A percentile compares a stretch with the other conserved stretches of the same genome.
Evolutionary conservation across 2,113 vertebrate genomes (phyloP).

Genomic region (Rhinolophus sinicus): DNA sequence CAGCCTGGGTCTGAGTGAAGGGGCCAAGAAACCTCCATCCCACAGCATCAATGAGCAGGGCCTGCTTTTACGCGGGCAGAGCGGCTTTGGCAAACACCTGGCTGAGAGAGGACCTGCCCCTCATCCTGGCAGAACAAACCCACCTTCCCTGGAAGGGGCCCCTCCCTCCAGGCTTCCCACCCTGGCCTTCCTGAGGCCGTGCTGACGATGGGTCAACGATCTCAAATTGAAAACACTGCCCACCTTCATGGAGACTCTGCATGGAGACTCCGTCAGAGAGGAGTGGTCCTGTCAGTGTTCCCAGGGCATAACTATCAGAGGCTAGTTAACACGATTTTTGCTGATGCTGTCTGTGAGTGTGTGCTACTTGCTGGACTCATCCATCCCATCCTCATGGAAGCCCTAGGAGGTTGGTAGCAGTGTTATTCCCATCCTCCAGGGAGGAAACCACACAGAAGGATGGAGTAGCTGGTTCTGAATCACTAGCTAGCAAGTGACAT

Average conservation of each 20-base stretch:
- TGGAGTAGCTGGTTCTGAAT: background rate
- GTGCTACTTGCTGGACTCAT: background rate
- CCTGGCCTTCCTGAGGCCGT: background rate
- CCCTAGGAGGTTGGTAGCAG: background rate
- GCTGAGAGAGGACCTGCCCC: background rate
- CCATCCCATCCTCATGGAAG: background rate
- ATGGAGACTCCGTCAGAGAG: too few species aligned
- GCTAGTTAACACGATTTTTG: background rate
- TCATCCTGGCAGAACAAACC: background rate
- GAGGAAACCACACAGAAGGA: background rate
- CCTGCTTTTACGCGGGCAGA: background rate
- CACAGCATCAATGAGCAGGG: background rate
- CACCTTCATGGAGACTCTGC: background rate
- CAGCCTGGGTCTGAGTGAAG: background rate
- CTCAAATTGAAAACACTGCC: background rate
- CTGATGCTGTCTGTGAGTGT: background rate
- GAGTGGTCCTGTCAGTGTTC: background rate
- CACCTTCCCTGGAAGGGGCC: background rate
- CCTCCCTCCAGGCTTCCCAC: background rate
- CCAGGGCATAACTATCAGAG: background rate
- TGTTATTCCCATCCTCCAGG: background rate
- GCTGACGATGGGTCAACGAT: background rate
- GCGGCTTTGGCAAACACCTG: background rate
- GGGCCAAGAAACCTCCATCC: background rate
- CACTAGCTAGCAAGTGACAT: background rate